Base-by-base conservation (phyloP, 2,888 invertebrate genomes). In the Marasmarcha lunaedactyla region DNA sequence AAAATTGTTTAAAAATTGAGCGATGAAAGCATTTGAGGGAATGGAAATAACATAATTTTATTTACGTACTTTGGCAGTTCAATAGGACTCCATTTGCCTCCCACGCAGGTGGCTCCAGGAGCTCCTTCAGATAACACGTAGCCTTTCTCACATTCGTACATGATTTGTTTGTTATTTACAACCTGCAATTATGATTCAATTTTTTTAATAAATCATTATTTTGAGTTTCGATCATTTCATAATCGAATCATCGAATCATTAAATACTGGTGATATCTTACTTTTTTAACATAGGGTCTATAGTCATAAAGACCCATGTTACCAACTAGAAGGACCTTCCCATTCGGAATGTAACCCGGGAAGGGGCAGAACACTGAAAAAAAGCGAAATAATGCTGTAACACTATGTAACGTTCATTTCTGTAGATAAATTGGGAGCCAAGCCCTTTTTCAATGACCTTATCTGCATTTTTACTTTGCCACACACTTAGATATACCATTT, bases 271-370 rank as follows among this genome's bases (percentile, higher is more conserved):
- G 7, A 6, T 4, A 14, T 4, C 38, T 77, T 50, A 93, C 93
- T 85, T 93, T 95, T 55, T 90, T 90, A 0, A 98, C 97, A 64
- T 98, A 98, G 0, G 94, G 93, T 39, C 96, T 85, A 63, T 98
- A 98, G 66, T 97, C 95, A 66, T 97, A 98, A 30, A 96, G 85
- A 0, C 97, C 97, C 94, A 97, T 97, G 63, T 96, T 95, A 2
- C 97, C 97, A 0, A 97, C 96, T 1, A 97, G 81, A 2, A 97
- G 79, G 0, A 97, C 94, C 71, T 95, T 94, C 1, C 97, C 97
- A 60, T 97, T 90, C 44, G 89, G 87, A 33, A 97, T 90, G 50
- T 90, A 90, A 0, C 97, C 97, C 9, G 97, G 97, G 66, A 94
- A 97, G 0, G 95, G 93, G 59, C 97, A 97, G 63, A 92, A 96